A percentile compares a stretch with the other conserved stretches of the same genome.
Evolutionary conservation across 2,797 vertebrate species (phyloP).

Genomic region (Hippopotamyrus pictus): DNA sequence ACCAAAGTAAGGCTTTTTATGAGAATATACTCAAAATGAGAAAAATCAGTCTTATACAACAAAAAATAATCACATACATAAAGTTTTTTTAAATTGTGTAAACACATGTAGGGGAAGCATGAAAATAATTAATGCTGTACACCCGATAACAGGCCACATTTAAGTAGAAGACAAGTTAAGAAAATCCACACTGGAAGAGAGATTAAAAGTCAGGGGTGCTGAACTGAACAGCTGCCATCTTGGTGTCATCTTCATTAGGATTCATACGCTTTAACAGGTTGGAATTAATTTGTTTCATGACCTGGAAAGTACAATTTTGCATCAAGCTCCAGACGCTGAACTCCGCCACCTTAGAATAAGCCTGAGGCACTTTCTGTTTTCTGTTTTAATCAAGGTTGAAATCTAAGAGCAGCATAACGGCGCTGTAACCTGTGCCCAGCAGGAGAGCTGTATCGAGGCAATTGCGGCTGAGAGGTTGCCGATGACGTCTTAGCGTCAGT

Average conservation of each 20-base stretch:
- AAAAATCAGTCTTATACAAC: background rate
- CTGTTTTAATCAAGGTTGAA: conserved; percentile 6
- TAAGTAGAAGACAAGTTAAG: background rate
- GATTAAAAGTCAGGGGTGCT: background rate
- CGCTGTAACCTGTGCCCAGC: background rate
- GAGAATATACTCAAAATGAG: background rate
- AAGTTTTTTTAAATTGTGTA: background rate
- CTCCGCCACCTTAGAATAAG: background rate
- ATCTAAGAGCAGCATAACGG: background rate
- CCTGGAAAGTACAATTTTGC: conserved; percentile 6
- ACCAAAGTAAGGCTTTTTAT: background rate
- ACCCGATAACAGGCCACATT: background rate
- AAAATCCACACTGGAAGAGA: background rate
- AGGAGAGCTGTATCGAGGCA: background rate
- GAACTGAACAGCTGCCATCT: background rate
- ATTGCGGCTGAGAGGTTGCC: background rate
- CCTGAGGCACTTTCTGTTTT: background rate
- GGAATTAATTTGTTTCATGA: conserved; percentile 10
- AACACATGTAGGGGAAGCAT: background rate
- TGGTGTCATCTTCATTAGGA: conserved; percentile 5
- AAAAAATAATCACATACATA: background rate
- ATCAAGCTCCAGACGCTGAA: background rate
- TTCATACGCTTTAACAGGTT: background rate
- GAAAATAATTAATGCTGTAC: background rate
- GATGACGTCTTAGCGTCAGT: background rate